A percentile compares a stretch with the other conserved stretches of the same genome.
These are phyloP conservation scores for Chymomyza caudatula DNA, from an alignment of 2,888 invertebrate species.

Conservation along the genomic window DNA sequence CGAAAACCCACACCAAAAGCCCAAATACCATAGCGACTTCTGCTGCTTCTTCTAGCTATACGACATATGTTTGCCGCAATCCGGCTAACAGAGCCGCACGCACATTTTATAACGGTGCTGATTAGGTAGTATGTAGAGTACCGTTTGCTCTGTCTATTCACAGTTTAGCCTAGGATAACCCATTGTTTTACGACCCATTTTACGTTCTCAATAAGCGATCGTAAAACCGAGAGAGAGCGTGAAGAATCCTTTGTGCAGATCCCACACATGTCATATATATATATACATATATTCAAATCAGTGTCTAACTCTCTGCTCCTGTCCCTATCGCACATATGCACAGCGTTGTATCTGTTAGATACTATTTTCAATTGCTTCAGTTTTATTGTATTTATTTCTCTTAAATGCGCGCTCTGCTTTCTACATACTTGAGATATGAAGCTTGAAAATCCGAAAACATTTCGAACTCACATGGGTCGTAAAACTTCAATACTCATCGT, in stretches of 20 bases:
- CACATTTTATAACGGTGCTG: not conserved
- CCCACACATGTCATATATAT: constrained; percentile 38
- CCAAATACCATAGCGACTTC: not conserved
- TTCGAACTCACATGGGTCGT: constrained; percentile 36
- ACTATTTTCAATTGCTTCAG: constrained; percentile 53
- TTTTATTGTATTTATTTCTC: constrained; percentile 70
- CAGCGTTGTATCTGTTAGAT: constrained; percentile 1
- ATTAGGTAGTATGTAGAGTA: not conserved
- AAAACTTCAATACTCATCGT: constrained; percentile 33
- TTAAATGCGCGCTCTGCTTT: constrained; percentile 62
- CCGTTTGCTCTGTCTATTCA: not conserved
- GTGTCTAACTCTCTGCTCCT: not conserved
- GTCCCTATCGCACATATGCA: not conserved
- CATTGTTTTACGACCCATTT: constrained; percentile 72
- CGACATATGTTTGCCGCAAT: constrained; percentile 19
- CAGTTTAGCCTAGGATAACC: constrained; percentile 56
- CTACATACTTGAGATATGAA: constrained; percentile 28
- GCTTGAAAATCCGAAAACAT: constrained; percentile 20
- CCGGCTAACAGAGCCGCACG: not conserved
- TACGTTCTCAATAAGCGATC: constrained; percentile 63
- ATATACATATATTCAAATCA: constrained; percentile 9
- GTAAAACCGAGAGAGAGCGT: constrained; percentile 65
- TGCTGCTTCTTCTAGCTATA: no score
- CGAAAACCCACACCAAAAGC: constrained; percentile 13
- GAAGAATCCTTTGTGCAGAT: constrained; percentile 58